phyloP scores from a whole-genome alignment of 2,113 vertebrate genomes.

The Vulpes ferrilata region DNA sequence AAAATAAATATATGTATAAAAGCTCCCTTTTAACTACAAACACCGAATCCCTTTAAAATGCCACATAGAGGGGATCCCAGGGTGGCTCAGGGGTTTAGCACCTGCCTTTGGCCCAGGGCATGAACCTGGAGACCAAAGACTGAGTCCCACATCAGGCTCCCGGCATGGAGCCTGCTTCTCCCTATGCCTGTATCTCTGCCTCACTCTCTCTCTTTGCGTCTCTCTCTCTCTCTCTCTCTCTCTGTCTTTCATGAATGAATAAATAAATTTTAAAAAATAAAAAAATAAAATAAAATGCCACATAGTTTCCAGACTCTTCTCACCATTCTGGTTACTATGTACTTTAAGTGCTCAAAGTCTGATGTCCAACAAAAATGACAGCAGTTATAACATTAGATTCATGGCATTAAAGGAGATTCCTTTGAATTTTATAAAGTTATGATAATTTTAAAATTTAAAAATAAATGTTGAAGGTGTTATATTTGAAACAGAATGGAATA shows the following conservation, averaged over 20 bases:
- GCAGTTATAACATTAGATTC: slow-evolving; percentile 24
- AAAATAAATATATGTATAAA: not conserved
- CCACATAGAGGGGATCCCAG: not conserved
- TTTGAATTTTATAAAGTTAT: slow-evolving; percentile 24
- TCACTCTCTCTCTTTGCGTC: no score
- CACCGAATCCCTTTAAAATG: not conserved
- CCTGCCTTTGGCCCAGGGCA: no score
- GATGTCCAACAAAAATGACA: not conserved
- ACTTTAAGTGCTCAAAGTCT: slow-evolving; percentile 7
- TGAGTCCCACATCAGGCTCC: no score
- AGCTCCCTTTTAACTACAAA: not conserved
- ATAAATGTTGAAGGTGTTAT: not conserved
- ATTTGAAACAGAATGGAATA: slow-evolving; percentile 4
- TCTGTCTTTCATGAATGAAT: no score
- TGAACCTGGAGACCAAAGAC: no score
- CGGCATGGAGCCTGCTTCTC: no score
- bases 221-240: no score
- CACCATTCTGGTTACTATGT: not conserved
- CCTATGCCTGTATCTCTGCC: no score
- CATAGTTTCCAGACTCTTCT: not conserved
- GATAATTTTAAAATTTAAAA: not conserved
- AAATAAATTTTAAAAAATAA: no score
- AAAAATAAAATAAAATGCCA: no score
- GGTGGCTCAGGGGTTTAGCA: no score
- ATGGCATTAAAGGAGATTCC: not conserved